These are phyloP conservation scores for Charadrius vociferus DNA, from an alignment of 2,113 vertebrate genomes.

Conservation along the genomic window DNA sequence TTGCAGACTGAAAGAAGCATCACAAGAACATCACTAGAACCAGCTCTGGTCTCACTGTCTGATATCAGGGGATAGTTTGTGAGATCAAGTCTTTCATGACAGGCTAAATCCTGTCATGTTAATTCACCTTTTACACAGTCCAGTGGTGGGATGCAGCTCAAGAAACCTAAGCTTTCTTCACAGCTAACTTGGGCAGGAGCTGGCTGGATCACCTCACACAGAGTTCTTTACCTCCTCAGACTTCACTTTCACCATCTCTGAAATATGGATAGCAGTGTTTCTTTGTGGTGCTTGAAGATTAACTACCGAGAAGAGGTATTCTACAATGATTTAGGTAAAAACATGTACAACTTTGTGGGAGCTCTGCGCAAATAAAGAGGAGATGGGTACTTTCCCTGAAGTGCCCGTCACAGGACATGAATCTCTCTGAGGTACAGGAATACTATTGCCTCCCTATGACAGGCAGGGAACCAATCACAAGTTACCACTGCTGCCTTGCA, in stretches of 20 bases:
- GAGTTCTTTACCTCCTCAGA: neutral
- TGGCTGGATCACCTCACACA: neutral
- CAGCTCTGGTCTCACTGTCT: neutral
- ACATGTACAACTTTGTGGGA: neutral
- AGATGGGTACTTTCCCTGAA: neutral
- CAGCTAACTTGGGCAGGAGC: neutral
- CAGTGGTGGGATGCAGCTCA: neutral
- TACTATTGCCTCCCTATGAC: neutral
- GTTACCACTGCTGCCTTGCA: neutral
- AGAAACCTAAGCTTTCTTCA: neutral
- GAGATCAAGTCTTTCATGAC: neutral
- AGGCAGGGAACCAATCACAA: accelerated
- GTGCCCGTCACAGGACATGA: neutral
- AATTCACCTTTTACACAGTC: neutral
- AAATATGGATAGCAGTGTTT: neutral
- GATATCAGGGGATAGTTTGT: neutral
- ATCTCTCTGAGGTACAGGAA: neutral
- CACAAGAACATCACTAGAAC: neutral
- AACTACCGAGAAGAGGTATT: neutral
- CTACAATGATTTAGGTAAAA: neutral
- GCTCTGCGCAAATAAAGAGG: neutral
- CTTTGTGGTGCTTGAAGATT: neutral
- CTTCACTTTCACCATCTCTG: neutral
- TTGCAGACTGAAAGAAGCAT: neutral
- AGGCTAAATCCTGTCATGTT: neutral